Evolutionary conservation across 2,888 invertebrate species (phyloP), one percentile per base, ranked within the genome.

Genomic region (Ophonus ardosiacus): DNA sequence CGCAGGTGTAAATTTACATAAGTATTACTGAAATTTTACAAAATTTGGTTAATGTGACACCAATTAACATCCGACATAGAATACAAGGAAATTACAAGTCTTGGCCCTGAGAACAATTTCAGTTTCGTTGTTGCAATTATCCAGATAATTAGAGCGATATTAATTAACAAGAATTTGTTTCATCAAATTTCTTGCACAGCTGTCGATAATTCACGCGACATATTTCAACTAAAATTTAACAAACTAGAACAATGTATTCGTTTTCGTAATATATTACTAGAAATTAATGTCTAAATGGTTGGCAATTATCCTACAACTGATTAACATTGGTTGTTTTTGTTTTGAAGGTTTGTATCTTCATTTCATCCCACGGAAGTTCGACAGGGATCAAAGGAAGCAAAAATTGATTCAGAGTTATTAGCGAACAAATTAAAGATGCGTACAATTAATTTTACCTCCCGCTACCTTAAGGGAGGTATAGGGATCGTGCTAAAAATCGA

Each of bases 161-260:
- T 68, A 68, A 68, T 68, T 68, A 68, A 38, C 31, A 31, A 8
- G 7, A 68, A 10, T 38, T 68, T 68, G 68, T 68, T 15, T 31
- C 40, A 68, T 40, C 31, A 68, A 38, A 68, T n/a, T 68, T 68
- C 68, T 68, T 68, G 38, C 5, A 38, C 68, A 68, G n/a, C 40
- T 68, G 68, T 40, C 68, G 40, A 68, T 68, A 65, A 31, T 31
- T 2, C 68, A 68, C 68, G 68, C 31, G n/a, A 68, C 4, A 18
- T 18, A 21, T 31, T 31, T 5, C 59, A 18, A 15, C 18, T 3
- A 15, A 59, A 59, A 59, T 59, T 59, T 17, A 7, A 17, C 10
- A 17, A 31, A 24, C 1, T 24, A 24, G 24, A 24, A 24, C 24
- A 24, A 1, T 24, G n/a, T n/a, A 24, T 24, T 24, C 1, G 24